These are phyloP conservation scores for Nematostella vectensis DNA, from an alignment of 92 coral and sea anemone genomes.

Conservation along the genomic window DNA sequence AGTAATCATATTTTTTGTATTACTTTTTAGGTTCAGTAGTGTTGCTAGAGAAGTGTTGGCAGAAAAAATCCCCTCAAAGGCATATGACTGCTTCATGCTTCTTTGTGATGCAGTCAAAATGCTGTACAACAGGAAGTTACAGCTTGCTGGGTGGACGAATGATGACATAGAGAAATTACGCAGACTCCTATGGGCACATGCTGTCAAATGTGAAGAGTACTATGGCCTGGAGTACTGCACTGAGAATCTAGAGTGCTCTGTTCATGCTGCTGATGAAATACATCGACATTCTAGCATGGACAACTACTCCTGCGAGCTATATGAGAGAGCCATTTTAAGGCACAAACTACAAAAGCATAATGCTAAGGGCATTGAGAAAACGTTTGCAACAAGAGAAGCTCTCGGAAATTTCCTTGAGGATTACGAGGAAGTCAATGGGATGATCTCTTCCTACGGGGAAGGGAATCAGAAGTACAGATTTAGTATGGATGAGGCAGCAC, in stretches of 20 bases:
- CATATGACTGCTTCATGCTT: constrained; percentile 41
- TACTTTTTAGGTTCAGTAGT: constrained; percentile 35
- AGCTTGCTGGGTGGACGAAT: constrained; percentile 35
- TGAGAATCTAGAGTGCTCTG: constrained; percentile 56
- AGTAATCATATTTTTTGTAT: too few species aligned
- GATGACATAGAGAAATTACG: constrained; percentile 9
- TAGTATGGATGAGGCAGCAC: constrained; percentile 4
- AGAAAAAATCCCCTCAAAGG: constrained; percentile 46
- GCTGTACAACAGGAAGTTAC: constrained; percentile 29
- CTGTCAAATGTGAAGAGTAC: constrained; percentile 14
- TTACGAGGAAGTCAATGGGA: constrained; percentile 27
- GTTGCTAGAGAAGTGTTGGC: constrained; percentile 64
- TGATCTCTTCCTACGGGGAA: constrained; percentile 24
- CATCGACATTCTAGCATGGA: constrained; percentile 50
- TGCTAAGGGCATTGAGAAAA: constrained; percentile 52
- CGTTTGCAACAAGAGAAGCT: constrained; percentile 33
- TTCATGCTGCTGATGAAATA: constrained; percentile 30
- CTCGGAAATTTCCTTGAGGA: constrained; percentile 16
- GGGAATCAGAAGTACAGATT: constrained; percentile 1
- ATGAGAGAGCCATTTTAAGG: constrained; percentile 33
- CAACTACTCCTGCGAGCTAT: constrained; percentile 63
- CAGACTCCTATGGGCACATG: constrained; percentile 21
- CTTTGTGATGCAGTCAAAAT: constrained; percentile 33
- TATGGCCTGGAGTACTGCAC: constrained; percentile 18
- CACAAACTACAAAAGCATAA: constrained; percentile 66